These are phyloP conservation scores for Corythornis vintsioides DNA, from an alignment of 2,113 vertebrate species.

Conservation along the genomic window DNA sequence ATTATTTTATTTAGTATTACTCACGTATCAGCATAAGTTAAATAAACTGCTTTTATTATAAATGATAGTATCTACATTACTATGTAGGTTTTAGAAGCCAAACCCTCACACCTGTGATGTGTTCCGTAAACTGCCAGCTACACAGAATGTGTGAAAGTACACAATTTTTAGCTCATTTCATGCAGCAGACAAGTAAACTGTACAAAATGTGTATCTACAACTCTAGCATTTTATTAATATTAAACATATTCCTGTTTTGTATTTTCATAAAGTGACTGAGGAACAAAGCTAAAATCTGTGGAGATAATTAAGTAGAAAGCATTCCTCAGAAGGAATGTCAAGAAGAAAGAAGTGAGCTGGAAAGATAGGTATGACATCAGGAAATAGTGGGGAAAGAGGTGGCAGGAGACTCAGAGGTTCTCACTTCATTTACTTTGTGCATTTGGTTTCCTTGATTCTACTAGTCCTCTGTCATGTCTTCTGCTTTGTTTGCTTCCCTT, in stretches of 20 bases:
- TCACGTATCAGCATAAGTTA: not conserved
- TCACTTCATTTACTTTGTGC: not conserved
- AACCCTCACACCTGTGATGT: not conserved
- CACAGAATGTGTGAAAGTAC: not conserved
- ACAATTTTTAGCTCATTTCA: not conserved
- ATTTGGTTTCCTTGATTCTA: not conserved
- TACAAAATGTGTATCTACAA: rapidly evolving
- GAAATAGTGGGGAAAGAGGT: not conserved
- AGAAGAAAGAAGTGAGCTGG: not conserved
- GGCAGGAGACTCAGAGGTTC: not conserved
- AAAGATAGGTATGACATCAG: not conserved
- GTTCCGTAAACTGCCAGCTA: not conserved
- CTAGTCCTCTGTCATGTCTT: not conserved
- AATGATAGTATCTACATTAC: not conserved
- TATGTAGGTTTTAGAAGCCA: not conserved
- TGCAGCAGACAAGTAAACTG: not conserved
- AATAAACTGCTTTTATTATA: not conserved
- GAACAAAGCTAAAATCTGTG: not conserved
- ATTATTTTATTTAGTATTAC: not conserved
- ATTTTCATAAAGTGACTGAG: not conserved
- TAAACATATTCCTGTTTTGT: not conserved
- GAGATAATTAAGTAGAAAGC: not conserved
- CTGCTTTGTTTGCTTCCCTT: not conserved
- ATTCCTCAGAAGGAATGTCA: not conserved
- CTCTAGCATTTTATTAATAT: not conserved